Percentiles rank a stretch among this genome's conserved stretches.
These are phyloP conservation scores for Sebastes melanostomus DNA, from an alignment of 2,797 vertebrate species.

Conservation along the genomic window DNA sequence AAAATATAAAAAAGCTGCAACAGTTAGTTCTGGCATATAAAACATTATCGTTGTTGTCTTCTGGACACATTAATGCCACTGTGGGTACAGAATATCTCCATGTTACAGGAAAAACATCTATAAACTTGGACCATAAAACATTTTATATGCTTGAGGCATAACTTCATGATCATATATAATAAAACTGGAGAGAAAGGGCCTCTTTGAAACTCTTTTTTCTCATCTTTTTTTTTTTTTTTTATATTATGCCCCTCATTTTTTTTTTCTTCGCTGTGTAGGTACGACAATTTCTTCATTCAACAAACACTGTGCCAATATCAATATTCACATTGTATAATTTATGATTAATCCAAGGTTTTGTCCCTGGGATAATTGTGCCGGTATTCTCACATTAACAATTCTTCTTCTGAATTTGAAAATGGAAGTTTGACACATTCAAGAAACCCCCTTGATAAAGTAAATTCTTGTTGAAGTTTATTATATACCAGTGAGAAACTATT, in stretches of 20 bases:
- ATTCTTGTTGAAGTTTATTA: neutral
- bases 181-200: neutral
- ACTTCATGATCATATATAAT: neutral
- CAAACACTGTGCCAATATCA: neutral
- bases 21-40: neutral
- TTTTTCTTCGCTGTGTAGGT: neutral
- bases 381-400: neutral
- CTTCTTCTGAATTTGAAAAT: neutral
- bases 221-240: no score
- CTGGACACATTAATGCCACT: neutral
- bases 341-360: neutral
- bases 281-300: neutral
- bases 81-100: neutral
- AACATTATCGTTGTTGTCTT: neutral
- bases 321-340: neutral
- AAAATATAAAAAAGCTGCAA: constrained; percentile 9
- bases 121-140: neutral
- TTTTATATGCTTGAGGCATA: neutral
- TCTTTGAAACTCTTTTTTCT: neutral
- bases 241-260: neutral
- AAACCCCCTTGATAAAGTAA: neutral
- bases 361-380: neutral
- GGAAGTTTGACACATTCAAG: neutral
- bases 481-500: neutral
- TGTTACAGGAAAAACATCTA: neutral